A percentile compares a stretch with the other conserved stretches of the same genome.
phyloP scores from a whole-genome alignment of 2,888 invertebrate species.

The Mantis religiosa region DNA sequence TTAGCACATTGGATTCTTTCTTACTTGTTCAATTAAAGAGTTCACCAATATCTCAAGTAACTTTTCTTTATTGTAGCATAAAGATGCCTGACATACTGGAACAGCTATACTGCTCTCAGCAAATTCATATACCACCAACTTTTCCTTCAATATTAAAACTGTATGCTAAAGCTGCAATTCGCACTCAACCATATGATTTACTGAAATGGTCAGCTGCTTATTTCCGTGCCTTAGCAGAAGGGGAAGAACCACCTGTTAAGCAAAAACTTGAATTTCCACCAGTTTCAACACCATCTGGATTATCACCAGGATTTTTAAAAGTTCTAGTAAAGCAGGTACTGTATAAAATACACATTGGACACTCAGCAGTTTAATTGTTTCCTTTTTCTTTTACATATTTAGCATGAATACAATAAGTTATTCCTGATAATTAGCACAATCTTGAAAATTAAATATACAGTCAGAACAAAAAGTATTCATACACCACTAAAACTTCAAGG shows the following conservation, averaged over 20 bases:
- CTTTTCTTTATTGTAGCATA: background rate
- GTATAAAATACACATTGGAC: background rate
- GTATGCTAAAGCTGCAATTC: constrained; percentile 86
- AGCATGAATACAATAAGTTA: too few species aligned
- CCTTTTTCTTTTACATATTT: too few species aligned
- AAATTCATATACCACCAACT: constrained; percentile 77
- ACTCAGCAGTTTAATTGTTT: too few species aligned
- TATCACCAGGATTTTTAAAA: constrained; percentile 75
- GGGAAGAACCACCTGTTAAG: constrained; percentile 77
- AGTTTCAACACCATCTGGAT: constrained; percentile 63
- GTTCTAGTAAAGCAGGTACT: constrained; percentile 71
- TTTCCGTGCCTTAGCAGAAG: constrained; percentile 72
- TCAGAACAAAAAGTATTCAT: too few species aligned
- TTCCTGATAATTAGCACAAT: too few species aligned
- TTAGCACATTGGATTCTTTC: too few species aligned
- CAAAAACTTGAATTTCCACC: constrained; percentile 70
- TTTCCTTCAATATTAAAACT: constrained; percentile 79
- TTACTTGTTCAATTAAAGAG: too few species aligned
- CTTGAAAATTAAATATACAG: too few species aligned
- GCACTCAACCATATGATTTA: constrained; percentile 84
- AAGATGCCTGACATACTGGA: constrained; percentile 61
- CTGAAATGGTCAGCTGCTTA: constrained; percentile 80
- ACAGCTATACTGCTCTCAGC: constrained; percentile 74
- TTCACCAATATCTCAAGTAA: constrained; percentile 1
- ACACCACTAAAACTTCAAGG: too few species aligned